Conservation (phyloP, 2,113 vertebrate species). For the Lepisosteus osseus region DNA sequence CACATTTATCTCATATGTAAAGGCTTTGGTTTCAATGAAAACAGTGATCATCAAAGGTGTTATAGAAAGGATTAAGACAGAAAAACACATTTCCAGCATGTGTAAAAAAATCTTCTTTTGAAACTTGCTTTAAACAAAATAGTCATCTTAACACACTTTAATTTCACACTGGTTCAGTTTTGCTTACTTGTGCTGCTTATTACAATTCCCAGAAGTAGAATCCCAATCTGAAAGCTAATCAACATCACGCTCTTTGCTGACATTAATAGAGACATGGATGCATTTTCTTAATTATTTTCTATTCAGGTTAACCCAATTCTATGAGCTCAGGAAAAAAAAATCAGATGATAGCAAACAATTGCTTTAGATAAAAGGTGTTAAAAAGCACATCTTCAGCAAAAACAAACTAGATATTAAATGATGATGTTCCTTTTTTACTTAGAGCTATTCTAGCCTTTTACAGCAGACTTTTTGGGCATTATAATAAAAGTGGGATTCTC, state of each 20-base stretch:
- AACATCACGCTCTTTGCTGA: too few species aligned
- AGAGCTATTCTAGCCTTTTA: not conserved
- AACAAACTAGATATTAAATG: not conserved
- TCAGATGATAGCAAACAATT: too few species aligned
- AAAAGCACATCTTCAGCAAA: too few species aligned
- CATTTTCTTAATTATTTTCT: too few species aligned
- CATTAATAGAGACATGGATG: too few species aligned
- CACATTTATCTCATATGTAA: too few species aligned
- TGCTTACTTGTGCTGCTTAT: too few species aligned
- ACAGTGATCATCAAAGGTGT: slow-evolving; percentile 51
- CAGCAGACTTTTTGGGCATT: not conserved
- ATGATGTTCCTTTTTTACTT: not conserved
- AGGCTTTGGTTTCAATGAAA: slow-evolving; percentile 27
- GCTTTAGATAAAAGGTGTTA: too few species aligned
- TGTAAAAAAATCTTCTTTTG: slow-evolving; percentile 7
- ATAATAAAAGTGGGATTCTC: slow-evolving; percentile 15
- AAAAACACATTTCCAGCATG: slow-evolving; percentile 34
- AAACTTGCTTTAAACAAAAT: slow-evolving; percentile 10
- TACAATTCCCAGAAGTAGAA: too few species aligned
- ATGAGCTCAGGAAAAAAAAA: too few species aligned
- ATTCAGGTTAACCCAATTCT: too few species aligned
- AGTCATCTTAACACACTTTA: not conserved
- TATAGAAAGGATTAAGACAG: slow-evolving; percentile 43
- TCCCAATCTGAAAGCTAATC: too few species aligned
- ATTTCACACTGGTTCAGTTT: not conserved